Conservation (phyloP, 2,797 vertebrate genomes). For the Scolopax bukidnonensis region DNA sequence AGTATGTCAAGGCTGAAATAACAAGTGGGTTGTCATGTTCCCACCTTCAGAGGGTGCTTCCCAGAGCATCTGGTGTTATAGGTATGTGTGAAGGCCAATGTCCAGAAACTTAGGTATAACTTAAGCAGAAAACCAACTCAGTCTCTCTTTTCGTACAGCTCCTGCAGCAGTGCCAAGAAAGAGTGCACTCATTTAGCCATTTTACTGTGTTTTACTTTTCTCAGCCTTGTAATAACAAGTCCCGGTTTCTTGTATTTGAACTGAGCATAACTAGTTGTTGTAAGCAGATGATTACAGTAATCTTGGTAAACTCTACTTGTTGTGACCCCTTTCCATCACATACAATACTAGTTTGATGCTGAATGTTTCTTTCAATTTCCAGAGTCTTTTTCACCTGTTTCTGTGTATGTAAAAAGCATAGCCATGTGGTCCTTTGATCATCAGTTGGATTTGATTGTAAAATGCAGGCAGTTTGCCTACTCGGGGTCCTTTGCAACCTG, state of each 20-base stretch:
- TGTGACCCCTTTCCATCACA: background rate
- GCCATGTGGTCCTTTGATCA: background rate
- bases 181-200: background rate
- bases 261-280: background rate
- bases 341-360: background rate
- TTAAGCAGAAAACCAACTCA: background rate
- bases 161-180: background rate
- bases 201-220: background rate
- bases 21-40: accelerated
- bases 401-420: background rate
- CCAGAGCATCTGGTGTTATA: background rate
- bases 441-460: background rate
- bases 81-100: background rate
- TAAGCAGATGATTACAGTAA: background rate
- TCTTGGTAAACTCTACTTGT: background rate
- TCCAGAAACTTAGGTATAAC: background rate
- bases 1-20: background rate
- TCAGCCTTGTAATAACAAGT: background rate
- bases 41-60: background rate
- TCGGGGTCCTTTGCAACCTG: background rate
- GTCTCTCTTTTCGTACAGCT: background rate
- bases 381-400: background rate
- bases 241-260: background rate
- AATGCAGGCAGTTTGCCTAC: background rate
- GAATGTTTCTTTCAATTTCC: background rate